Conservation (phyloP, 1,140 invertebrate genomes). For the Diplogasteroides magnus region DNA sequence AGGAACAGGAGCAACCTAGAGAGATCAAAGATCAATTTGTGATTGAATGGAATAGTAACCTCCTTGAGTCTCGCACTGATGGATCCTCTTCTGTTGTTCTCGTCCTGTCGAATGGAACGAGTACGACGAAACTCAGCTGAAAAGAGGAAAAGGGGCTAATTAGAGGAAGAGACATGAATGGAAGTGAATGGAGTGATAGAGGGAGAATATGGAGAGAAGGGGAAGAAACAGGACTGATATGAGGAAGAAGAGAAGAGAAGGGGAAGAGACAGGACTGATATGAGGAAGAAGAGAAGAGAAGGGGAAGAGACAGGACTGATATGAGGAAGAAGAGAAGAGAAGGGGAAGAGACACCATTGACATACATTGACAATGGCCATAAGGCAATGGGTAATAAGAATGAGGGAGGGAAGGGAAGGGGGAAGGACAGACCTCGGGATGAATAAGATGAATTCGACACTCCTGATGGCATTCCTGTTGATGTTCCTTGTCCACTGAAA, state of each 20-base stretch:
- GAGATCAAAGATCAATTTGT: background rate
- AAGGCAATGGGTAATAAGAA: too few relatives aligned
- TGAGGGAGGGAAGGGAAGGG: too few relatives aligned
- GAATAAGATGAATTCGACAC: too few relatives aligned
- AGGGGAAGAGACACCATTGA: too few relatives aligned
- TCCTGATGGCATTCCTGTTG: too few relatives aligned
- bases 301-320: background rate
- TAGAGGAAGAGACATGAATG: background rate
- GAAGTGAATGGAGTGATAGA: background rate
- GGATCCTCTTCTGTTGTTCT: background rate
- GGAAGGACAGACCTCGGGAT: too few relatives aligned
- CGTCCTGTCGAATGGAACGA: background rate
- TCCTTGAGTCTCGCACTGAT: background rate
- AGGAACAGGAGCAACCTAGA: background rate
- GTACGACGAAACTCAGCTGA: background rate
- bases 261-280: background rate
- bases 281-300: background rate
- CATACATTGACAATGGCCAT: too few relatives aligned
- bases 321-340: background rate
- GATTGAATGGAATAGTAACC: background rate
- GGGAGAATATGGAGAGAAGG: background rate
- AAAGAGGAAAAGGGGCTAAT: background rate
- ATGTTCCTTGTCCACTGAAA: too few relatives aligned
- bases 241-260: background rate
- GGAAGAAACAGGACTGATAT: background rate